Evolutionary conservation across 2,888 invertebrate genomes (phyloP).

Genomic region (Linnaemya vulpina): DNA sequence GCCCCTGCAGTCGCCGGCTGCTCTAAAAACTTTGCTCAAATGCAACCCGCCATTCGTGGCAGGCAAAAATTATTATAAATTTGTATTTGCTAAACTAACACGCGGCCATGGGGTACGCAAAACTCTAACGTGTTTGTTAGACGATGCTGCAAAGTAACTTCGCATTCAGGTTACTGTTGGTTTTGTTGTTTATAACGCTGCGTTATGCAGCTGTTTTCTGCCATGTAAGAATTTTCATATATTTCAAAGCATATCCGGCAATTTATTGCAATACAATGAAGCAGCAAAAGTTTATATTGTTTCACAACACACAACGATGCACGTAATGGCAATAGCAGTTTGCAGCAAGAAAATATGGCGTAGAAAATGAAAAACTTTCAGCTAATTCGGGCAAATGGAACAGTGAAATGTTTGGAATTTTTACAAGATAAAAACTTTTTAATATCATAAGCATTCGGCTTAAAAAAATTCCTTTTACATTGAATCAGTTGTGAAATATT

Average conservation of each 20-base stretch:
- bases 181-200: slow-evolving; percentile 37
- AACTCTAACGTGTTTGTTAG: slow-evolving; percentile 17
- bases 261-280: slow-evolving; percentile 69
- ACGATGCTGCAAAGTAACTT: slow-evolving; percentile 8
- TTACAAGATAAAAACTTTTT: neutral
- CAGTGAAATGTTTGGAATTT: neutral
- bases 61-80: slow-evolving; percentile 4
- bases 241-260: slow-evolving; percentile 58
- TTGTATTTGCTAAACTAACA: slow-evolving; percentile 30
- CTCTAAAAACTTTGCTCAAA: neutral
- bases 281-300: slow-evolving; percentile 60
- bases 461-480: too few species aligned
- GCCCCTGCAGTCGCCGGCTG: slow-evolving; percentile 2
- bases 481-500: too few species aligned
- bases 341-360: slow-evolving; percentile 23
- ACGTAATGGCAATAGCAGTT: neutral
- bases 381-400: neutral
- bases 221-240: slow-evolving; percentile 63
- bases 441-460: too few species aligned
- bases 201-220: slow-evolving; percentile 55
- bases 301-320: slow-evolving; percentile 1
- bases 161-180: neutral
- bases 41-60: slow-evolving; percentile 19
- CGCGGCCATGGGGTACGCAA: slow-evolving; percentile 29
- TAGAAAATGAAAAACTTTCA: neutral